phyloP scores from a whole-genome alignment of 2,888 invertebrate genomes.

The Operophtera brumata region DNA sequence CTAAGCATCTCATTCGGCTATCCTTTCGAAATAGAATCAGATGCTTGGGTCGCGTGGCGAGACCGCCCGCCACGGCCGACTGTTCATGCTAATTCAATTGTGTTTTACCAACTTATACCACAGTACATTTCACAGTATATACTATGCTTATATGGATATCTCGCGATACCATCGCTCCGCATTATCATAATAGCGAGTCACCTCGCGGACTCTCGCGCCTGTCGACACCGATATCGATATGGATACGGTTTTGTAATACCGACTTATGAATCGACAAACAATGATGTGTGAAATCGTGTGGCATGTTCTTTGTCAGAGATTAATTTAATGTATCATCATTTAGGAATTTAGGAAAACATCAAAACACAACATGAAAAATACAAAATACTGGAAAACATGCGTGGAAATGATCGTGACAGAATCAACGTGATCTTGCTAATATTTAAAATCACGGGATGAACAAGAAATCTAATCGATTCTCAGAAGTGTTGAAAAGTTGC shows the following conservation, averaged over 20 bases:
- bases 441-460: constrained; percentile 59
- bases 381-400: neutral
- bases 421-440: constrained; percentile 40
- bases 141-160: constrained; percentile 47
- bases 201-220: constrained; percentile 52
- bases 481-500: constrained; percentile 77
- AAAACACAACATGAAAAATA: too few relatives aligned
- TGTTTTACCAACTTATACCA: constrained; percentile 46
- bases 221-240: constrained; percentile 58
- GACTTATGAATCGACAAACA: constrained; percentile 25
- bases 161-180: constrained; percentile 68
- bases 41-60: constrained; percentile 68
- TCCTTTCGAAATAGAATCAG: constrained; percentile 24
- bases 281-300: constrained; percentile 18
- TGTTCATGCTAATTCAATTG: constrained; percentile 80
- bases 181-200: constrained; percentile 81
- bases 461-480: constrained; percentile 71
- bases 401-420: constrained; percentile 16
- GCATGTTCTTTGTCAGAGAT: constrained; percentile 16
- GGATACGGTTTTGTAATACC: constrained; percentile 33
- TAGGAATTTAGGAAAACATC: neutral
- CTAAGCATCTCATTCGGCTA: constrained; percentile 10
- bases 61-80: constrained; percentile 72
- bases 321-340: constrained; percentile 11
- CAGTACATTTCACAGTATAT: constrained; percentile 16